A percentile compares a stretch with the other conserved stretches of the same genome.
These are phyloP conservation scores for Synaphobranchus kaupii DNA, from an alignment of 2,797 vertebrate species.

Conservation along the genomic window DNA sequence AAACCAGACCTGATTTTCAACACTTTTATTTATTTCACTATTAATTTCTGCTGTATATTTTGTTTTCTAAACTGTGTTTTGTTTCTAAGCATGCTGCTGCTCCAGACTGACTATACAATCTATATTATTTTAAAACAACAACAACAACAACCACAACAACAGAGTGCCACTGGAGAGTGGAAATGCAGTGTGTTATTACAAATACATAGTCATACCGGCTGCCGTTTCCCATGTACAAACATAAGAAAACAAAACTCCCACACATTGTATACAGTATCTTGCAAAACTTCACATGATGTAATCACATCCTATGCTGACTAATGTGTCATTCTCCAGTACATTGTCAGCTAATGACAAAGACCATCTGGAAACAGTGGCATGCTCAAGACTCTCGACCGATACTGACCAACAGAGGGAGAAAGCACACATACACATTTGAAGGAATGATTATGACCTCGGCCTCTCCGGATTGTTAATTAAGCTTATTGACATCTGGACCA, in stretches of 20 bases:
- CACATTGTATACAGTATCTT: not conserved
- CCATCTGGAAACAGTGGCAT: slow-evolving; percentile 10
- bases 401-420: not conserved
- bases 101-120: not conserved
- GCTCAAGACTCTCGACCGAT: not conserved
- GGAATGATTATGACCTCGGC: not conserved
- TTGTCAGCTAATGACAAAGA: not conserved
- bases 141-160: not conserved
- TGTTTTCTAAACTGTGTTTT: not conserved
- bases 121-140: not conserved
- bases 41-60: not conserved
- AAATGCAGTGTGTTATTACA: slow-evolving; percentile 8
- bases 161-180: not conserved
- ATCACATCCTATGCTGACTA: not conserved
- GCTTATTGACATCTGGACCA: slow-evolving; percentile 27
- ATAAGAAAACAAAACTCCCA: slow-evolving; percentile 8
- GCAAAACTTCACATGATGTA: slow-evolving; percentile 1
- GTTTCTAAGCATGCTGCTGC: not conserved
- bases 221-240: not conserved
- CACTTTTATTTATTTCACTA: not conserved
- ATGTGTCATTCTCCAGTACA: not conserved
- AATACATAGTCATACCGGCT: not conserved
- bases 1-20: slow-evolving; percentile 6
- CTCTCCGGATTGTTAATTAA: slow-evolving; percentile 31
- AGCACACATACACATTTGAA: not conserved